These are phyloP conservation scores for Tiliacea aurago DNA, from an alignment of 2,888 invertebrate genomes.

Conservation along the genomic window DNA sequence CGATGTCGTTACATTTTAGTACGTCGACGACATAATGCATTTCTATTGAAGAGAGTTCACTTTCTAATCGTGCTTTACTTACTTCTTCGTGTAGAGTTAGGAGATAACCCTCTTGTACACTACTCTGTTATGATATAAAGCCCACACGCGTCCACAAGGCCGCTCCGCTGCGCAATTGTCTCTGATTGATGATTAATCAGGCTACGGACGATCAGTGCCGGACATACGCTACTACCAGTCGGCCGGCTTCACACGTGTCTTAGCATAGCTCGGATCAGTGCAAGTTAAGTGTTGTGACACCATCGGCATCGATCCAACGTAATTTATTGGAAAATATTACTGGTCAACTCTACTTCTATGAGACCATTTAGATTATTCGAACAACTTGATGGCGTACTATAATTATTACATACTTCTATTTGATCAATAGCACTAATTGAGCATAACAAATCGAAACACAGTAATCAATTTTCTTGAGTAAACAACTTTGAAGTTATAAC, in stretches of 20 bases:
- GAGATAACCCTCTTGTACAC: slow-evolving; percentile 78
- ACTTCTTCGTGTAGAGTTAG: slow-evolving; percentile 41
- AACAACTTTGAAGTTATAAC: slow-evolving; percentile 69
- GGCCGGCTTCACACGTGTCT: slow-evolving; percentile 73
- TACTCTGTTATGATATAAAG: slow-evolving; percentile 81
- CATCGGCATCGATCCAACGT: slow-evolving; percentile 14
- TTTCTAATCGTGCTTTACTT: slow-evolving; percentile 35
- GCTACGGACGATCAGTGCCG: slow-evolving; percentile 82
- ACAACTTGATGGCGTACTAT: slow-evolving; percentile 15
- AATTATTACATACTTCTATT: slow-evolving; percentile 15
- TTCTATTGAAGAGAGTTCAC: slow-evolving; percentile 17
- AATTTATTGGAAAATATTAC: slow-evolving; percentile 7
- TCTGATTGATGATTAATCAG: slow-evolving; percentile 88
- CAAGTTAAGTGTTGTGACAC: slow-evolving; percentile 60
- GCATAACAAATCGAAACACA: slow-evolving; percentile 58
- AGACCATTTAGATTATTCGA: slow-evolving; percentile 17
- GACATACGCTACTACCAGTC: slow-evolving; percentile 82
- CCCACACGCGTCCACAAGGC: slow-evolving; percentile 87
- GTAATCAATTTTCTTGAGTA: slow-evolving; percentile 63
- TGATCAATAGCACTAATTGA: slow-evolving; percentile 43
- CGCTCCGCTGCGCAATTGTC: slow-evolving; percentile 87
- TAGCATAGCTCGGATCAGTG: slow-evolving; percentile 41
- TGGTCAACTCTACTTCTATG: slow-evolving; percentile 9
- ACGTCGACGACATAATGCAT: background rate
- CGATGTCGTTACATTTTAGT: background rate